Evolutionary conservation across 2,113 vertebrate genomes (phyloP), one percentile per base, ranked within the genome.

Genomic region (Romanogobio albipinnatus): DNA sequence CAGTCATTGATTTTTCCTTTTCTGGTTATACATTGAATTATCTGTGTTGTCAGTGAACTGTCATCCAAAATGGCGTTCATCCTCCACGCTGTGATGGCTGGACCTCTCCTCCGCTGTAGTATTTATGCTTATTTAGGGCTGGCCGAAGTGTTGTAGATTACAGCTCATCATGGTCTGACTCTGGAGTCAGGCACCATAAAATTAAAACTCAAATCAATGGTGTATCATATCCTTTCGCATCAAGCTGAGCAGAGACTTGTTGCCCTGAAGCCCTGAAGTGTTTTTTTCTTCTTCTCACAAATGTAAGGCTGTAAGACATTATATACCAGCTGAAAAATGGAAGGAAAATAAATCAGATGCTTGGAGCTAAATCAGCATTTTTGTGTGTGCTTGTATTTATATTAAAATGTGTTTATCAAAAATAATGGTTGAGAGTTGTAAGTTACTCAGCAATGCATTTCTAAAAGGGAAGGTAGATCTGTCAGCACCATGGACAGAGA

Each of bases 131-230:
- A 90, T 90, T 92, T 92, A 93, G 91, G 85, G 89, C 88, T 89
- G 91, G 91, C 85, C 85, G 82, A 93, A 90, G 85, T 85, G 56
- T 75, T 89, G 93, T 93, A 92, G 93, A 92, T 94, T 93, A 91
- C 90, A 92, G 87, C 78, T 88, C 90, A 89, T 92, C 90, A 89
- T 87, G 70, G 61, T 87, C 89, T 87, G 89, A 93, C 92, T 93
- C 84, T 90, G 90, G 90, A 94, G 91, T 89, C 93, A 93, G 90
- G 89, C 89, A 93, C 93, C 93, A 94, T 94, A 93, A 94, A 94
- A 94, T 95, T 93, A 94, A 93, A 95, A 90, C 84, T 56, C 90
- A 87, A 92, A 93, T 94, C 92, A 94, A 93, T 94, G 93, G 85
- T 33, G 86, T 93, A 91, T 94, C 93, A 92, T 93, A 93, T 92